A percentile compares a stretch with the other conserved stretches of the same genome.
Evolutionary conservation across 2,888 invertebrate genomes (phyloP).

Genomic region (Melanargia galathea): DNA sequence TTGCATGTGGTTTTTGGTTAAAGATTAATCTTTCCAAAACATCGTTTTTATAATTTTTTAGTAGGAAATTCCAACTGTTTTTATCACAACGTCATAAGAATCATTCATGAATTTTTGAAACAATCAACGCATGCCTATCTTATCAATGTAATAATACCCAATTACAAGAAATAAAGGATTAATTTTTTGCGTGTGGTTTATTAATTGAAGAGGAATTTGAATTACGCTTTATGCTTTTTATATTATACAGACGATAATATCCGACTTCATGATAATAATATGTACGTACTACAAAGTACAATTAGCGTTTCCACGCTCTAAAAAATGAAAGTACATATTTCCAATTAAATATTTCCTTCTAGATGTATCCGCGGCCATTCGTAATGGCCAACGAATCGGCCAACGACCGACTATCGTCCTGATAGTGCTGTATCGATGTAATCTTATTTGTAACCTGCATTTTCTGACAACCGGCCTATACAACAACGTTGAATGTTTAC

Average conservation of each 20-base stretch:
- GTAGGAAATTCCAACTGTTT: not conserved
- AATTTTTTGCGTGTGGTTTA: not conserved
- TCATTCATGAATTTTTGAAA: slow-evolving; percentile 1
- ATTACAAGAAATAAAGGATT: slow-evolving; percentile 22
- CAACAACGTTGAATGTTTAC: slow-evolving; percentile 6
- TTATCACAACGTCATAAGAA: not conserved
- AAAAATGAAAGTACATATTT: not conserved
- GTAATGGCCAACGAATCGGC: slow-evolving; percentile 44
- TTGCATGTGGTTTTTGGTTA: not conserved
- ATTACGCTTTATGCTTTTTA: too few species aligned
- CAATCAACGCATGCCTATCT: slow-evolving; percentile 19
- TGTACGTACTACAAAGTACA: not conserved
- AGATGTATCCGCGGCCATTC: slow-evolving; percentile 24
- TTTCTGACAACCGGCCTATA: slow-evolving; percentile 38
- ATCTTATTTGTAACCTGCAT: slow-evolving; percentile 54
- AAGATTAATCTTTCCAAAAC: not conserved
- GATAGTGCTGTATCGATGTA: slow-evolving; percentile 53
- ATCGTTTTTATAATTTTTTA: not conserved
- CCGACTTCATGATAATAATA: too few species aligned
- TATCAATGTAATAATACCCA: slow-evolving; percentile 22
- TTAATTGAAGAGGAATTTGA: not conserved
- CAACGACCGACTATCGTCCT: slow-evolving; percentile 56
- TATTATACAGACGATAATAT: too few species aligned
- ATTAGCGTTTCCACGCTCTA: not conserved
- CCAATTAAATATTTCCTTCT: slow-evolving; percentile 10